phyloP scores from a whole-genome alignment of 2,797 vertebrate species.

The Coregonus suidteri region DNA sequence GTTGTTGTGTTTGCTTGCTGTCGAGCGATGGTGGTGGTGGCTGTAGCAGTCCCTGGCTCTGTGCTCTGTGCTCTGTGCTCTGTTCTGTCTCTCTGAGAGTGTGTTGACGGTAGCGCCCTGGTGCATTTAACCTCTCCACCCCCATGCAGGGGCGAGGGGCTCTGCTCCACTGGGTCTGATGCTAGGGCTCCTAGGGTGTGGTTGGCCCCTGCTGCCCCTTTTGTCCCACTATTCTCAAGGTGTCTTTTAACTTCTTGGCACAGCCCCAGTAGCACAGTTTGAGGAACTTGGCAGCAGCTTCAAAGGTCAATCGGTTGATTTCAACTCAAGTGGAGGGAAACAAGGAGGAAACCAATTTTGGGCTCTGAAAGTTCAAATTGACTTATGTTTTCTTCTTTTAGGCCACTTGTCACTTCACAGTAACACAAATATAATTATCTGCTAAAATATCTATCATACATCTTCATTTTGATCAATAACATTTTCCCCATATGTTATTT shows the following conservation, averaged over 20 bases:
- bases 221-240: slow-evolving; percentile 66
- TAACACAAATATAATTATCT: neutral
- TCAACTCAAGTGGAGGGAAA: slow-evolving; percentile 60
- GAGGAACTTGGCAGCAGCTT: slow-evolving; percentile 69
- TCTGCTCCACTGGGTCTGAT: neutral
- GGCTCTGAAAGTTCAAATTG: slow-evolving; percentile 51
- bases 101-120: neutral
- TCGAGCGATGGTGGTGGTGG: neutral
- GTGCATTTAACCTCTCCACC: neutral
- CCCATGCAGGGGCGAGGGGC: neutral
- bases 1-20: neutral
- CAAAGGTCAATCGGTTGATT: slow-evolving; percentile 66
- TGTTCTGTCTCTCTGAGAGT: neutral
- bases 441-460: neutral
- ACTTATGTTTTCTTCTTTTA: neutral
- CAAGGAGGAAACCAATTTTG: slow-evolving; percentile 44
- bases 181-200: neutral
- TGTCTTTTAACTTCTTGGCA: slow-evolving; percentile 68
- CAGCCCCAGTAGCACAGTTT: slow-evolving; percentile 70
- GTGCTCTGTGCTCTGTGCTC: neutral
- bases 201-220: slow-evolving; percentile 46
- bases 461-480: neutral
- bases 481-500: neutral
- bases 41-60: slow-evolving; percentile 38
- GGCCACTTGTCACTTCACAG: neutral